Conservation (phyloP, 2,888 invertebrate species). For the Caenorhabditis plicata region DNA sequence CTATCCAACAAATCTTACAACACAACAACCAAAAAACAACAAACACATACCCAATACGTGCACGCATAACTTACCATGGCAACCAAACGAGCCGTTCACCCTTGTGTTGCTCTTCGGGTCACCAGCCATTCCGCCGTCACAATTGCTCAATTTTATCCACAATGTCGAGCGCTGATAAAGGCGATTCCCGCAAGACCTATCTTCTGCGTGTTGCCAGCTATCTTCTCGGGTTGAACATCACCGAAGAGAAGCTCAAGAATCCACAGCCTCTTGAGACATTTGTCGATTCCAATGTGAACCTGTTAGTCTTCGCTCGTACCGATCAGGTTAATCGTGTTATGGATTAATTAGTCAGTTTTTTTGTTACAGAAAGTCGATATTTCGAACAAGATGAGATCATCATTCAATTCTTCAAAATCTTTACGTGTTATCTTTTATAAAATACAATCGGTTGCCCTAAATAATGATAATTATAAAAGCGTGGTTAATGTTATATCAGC, state of each 20-base stretch:
- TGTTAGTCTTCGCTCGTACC: constrained; percentile 51
- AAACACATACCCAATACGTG: too few species aligned
- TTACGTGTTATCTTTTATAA: constrained; percentile 73
- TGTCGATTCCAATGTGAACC: constrained; percentile 49
- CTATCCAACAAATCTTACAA: too few species aligned
- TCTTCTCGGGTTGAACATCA: constrained; percentile 41
- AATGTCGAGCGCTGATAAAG: constrained; percentile 15
- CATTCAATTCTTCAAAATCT: constrained; percentile 12
- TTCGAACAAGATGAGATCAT: constrained; percentile 45
- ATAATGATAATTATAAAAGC: constrained; percentile 71
- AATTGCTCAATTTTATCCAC: too few species aligned
- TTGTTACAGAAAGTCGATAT: constrained; percentile 54
- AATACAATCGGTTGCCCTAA: constrained; percentile 71
- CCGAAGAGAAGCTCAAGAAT: constrained; percentile 56
- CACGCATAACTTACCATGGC: too few species aligned
- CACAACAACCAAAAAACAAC: too few species aligned
- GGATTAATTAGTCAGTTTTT: background rate
- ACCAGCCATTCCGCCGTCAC: too few species aligned
- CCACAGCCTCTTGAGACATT: constrained; percentile 53
- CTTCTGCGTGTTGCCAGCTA: constrained; percentile 39
- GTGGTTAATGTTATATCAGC: constrained; percentile 73
- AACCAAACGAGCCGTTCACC: background rate
- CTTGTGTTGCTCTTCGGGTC: background rate
- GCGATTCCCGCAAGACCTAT: constrained; percentile 31
- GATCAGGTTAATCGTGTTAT: constrained; percentile 45